These are phyloP conservation scores for Drosophila maculinotata DNA, from an alignment of 2,888 invertebrate species.

Conservation along the genomic window DNA sequence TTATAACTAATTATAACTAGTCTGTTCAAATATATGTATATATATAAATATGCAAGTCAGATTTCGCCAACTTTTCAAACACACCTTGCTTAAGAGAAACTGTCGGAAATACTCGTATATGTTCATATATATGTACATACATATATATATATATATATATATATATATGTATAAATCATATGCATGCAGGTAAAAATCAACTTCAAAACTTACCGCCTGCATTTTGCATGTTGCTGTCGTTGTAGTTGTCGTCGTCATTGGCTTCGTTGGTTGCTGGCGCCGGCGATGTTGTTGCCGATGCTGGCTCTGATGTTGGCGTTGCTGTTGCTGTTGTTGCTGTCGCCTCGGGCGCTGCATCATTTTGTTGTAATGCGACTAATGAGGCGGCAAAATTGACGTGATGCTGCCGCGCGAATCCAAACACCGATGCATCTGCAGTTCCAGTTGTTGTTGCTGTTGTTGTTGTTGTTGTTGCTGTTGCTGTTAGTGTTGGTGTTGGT, in stretches of 20 bases:
- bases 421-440: slow-evolving; percentile 48
- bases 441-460: slow-evolving; percentile 17
- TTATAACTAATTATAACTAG: too few relatives aligned
- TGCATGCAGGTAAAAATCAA: slow-evolving; percentile 30
- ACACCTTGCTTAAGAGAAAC: too few relatives aligned
- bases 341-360: slow-evolving; percentile 74
- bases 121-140: slow-evolving; percentile 14
- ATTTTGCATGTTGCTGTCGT: slow-evolving; percentile 73
- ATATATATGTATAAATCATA: slow-evolving; percentile 22
- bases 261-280: slow-evolving; percentile 67
- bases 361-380: slow-evolving; percentile 78
- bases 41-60: too few relatives aligned
- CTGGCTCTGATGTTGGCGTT: slow-evolving; percentile 44
- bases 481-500: too few relatives aligned
- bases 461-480: slow-evolving; percentile 22
- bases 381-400: slow-evolving; percentile 80
- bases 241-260: slow-evolving; percentile 50
- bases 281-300: slow-evolving; percentile 47
- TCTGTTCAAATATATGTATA: too few relatives aligned
- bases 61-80: too few relatives aligned
- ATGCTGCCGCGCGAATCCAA: slow-evolving; percentile 68
- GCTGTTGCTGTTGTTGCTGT: slow-evolving; percentile 37
- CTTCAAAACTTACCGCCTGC: slow-evolving; percentile 73
- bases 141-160: slow-evolving; percentile 25
- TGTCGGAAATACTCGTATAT: too few relatives aligned